Conservation (phyloP, 2,113 vertebrate genomes). For the Hemichromis elongatus region DNA sequence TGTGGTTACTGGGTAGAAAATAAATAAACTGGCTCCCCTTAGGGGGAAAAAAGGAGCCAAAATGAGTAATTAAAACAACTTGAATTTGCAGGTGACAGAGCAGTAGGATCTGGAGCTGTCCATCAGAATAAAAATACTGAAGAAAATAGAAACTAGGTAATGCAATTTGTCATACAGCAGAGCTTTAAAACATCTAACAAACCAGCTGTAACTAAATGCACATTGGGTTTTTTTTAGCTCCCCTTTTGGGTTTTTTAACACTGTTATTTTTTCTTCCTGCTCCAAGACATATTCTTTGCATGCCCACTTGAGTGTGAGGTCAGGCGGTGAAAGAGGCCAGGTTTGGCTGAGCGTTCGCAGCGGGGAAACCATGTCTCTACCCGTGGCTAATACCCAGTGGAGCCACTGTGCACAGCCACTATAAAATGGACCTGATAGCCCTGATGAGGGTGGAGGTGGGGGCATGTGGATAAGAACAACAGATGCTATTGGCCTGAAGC, state of each 20-base stretch:
- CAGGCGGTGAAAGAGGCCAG: conserved; percentile 38
- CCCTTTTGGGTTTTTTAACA: conserved; percentile 9
- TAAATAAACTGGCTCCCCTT: conserved; percentile 4
- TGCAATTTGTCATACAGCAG: conserved; percentile 18
- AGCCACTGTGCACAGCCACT: conserved; percentile 34
- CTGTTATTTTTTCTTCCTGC: conserved; percentile 34
- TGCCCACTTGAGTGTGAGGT: conserved; percentile 60
- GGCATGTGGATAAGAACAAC: conserved; percentile 1
- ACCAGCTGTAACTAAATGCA: conserved; percentile 44
- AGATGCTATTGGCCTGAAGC: conserved; percentile 28
- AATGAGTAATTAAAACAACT: conserved; percentile 27
- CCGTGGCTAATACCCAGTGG: conserved; percentile 46
- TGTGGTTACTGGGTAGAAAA: conserved; percentile 27
- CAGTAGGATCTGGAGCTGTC: not conserved
- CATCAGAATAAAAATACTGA: conserved; percentile 9
- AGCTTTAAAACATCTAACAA: conserved; percentile 9
- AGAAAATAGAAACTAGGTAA: not conserved
- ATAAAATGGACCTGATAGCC: conserved; percentile 39
- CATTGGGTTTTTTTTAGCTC: conserved; percentile 11
- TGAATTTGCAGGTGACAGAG: not conserved
- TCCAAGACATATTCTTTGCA: conserved; percentile 52
- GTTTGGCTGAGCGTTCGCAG: conserved; percentile 31
- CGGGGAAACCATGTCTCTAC: conserved; percentile 37
- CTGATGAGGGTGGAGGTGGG: conserved; percentile 12
- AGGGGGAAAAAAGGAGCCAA: not conserved